Evolutionary conservation across 2,888 invertebrate genomes (phyloP).

Genomic region (Cheilosia variabilis): DNA sequence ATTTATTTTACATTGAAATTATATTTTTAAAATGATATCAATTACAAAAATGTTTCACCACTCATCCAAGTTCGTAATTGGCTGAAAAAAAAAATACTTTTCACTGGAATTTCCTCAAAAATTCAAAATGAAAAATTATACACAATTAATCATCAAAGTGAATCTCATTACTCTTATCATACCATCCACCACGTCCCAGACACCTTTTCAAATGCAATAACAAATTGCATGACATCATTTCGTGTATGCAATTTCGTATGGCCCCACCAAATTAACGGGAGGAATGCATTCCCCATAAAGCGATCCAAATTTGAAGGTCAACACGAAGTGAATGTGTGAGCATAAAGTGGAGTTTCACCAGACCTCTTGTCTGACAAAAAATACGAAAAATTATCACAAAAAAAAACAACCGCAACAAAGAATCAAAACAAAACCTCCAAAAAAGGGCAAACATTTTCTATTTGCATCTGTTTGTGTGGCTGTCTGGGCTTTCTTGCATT

Average conservation of each 20-base stretch:
- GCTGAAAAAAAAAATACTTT: too few species aligned
- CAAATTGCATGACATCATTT: slow-evolving; percentile 48
- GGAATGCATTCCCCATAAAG: slow-evolving; percentile 34
- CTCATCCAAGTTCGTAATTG: too few species aligned
- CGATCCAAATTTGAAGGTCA: slow-evolving; percentile 68
- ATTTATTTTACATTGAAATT: too few species aligned
- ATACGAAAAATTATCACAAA: slow-evolving; percentile 5
- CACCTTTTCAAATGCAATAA: slow-evolving; percentile 6
- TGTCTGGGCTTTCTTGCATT: slow-evolving; percentile 43
- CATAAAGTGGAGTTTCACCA: slow-evolving; percentile 16
- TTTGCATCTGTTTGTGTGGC: slow-evolving; percentile 20
- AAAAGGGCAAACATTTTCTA: slow-evolving; percentile 55
- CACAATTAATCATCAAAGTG: not conserved
- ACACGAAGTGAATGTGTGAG: slow-evolving; percentile 24
- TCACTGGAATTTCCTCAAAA: too few species aligned
- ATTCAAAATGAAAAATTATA: too few species aligned
- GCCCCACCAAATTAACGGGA: not conserved
- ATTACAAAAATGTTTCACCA: too few species aligned
- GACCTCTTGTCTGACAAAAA: slow-evolving; percentile 61
- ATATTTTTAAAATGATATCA: too few species aligned
- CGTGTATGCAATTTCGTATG: slow-evolving; percentile 18
- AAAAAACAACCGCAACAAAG: not conserved
- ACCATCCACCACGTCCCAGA: not conserved
- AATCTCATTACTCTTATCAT: not conserved
- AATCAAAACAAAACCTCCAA: slow-evolving; percentile 21